These are phyloP conservation scores for Cyprinodon brontotheroides DNA, from an alignment of 2,113 vertebrate species.

Conservation along the genomic window DNA sequence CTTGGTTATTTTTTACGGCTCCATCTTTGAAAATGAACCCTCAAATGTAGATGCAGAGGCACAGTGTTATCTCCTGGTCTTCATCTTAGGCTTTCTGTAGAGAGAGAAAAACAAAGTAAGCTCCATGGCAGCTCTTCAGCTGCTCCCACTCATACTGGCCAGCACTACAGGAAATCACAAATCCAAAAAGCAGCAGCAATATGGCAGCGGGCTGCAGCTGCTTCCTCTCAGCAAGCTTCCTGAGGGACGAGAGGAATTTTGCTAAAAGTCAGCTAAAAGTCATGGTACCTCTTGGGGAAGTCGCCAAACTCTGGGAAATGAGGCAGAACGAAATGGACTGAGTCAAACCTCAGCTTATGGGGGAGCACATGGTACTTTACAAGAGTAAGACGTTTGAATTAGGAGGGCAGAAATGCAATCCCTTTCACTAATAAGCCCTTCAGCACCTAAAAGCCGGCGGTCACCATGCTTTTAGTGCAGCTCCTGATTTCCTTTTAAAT, in stretches of 20 bases:
- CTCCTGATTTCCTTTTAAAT: constrained; percentile 69
- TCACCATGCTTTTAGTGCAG: constrained; percentile 54
- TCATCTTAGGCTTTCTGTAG: constrained; percentile 68
- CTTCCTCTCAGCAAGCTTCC: constrained; percentile 78
- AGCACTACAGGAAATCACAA: constrained; percentile 81
- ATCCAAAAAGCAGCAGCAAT: constrained; percentile 74
- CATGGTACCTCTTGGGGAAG: constrained; percentile 51
- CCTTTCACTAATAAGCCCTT: constrained; percentile 67
- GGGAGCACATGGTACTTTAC: constrained; percentile 53
- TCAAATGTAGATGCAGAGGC: constrained; percentile 15
- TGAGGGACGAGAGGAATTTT: constrained; percentile 75
- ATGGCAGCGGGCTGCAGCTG: constrained; percentile 74
- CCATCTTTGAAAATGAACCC: constrained; percentile 24
- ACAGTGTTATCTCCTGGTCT: constrained; percentile 51
- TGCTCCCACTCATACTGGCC: constrained; percentile 47
- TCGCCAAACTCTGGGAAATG: constrained; percentile 68
- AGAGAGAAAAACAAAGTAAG: constrained; percentile 62
- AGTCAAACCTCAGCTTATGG: constrained; percentile 57
- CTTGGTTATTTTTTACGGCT: constrained; percentile 9
- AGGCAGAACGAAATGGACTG: constrained; percentile 44
- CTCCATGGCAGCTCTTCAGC: constrained; percentile 35
- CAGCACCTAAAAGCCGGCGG: constrained; percentile 48
- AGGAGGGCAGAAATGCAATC: constrained; percentile 60
- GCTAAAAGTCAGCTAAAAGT: constrained; percentile 63
- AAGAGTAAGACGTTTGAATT: constrained; percentile 46